Percentiles rank a stretch among this genome's conserved stretches.
These are phyloP conservation scores for Laticauda colubrina DNA, from an alignment of 2,113 vertebrate genomes.

Conservation along the genomic window DNA sequence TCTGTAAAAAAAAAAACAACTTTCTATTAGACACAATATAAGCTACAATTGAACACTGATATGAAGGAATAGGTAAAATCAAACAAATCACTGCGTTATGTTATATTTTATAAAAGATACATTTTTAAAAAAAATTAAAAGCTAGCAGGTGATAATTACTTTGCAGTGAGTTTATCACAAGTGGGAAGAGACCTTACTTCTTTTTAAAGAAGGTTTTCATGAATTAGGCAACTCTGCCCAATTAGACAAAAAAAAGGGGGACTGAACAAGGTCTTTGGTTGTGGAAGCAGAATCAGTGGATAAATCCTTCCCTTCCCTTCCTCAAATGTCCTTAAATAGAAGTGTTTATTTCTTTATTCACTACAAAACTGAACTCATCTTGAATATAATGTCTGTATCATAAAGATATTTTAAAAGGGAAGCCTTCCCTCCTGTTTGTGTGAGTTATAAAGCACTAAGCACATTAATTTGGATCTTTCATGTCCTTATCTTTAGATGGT, in stretches of 20 bases:
- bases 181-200: constrained; percentile 40
- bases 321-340: constrained; percentile 15
- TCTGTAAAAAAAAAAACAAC: background rate
- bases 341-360: background rate
- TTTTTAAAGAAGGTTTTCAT: constrained; percentile 5
- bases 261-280: background rate
- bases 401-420: background rate
- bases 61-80: background rate
- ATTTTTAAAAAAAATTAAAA: background rate
- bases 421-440: background rate
- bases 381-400: background rate
- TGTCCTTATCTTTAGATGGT: constrained; percentile 80
- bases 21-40: background rate
- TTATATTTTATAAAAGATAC: background rate
- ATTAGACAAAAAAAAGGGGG: constrained; percentile 44
- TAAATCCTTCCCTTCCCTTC: background rate
- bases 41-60: background rate
- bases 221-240: constrained; percentile 53
- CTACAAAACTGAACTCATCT: background rate
- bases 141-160: background rate
- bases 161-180: constrained; percentile 39
- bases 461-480: constrained; percentile 22
- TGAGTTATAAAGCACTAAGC: background rate
- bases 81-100: background rate
- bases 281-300: background rate